Evolutionary conservation across 37 sponge, comb jelly and placozoan species (phyloP).

Genomic region (Hexactinellida sp.): DNA sequence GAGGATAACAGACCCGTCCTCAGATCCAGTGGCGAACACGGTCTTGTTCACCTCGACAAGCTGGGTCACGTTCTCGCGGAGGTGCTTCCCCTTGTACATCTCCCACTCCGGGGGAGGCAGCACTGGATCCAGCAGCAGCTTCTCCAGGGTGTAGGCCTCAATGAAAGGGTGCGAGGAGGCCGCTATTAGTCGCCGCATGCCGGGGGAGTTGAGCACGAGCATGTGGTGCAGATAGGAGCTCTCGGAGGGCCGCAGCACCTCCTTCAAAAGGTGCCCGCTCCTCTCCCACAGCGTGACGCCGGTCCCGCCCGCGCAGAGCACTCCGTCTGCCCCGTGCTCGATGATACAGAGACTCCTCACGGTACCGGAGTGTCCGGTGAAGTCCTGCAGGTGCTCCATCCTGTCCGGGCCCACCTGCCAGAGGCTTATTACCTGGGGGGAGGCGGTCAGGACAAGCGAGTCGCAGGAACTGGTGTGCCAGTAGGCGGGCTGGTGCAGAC

Average conservation of each 20-base stretch:
- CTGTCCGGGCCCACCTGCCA: neutral
- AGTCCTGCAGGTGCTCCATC: constrained; percentile 1
- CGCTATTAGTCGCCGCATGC: neutral
- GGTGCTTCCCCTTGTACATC: neutral
- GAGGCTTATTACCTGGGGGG: neutral
- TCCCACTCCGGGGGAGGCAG: neutral
- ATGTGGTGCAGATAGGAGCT: constrained; percentile 8
- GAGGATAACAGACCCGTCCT: neutral
- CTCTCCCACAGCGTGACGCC: neutral
- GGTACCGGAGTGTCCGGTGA: constrained; percentile 1
- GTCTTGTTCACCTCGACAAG: neutral
- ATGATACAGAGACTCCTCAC: neutral
- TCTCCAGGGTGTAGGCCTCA: neutral
- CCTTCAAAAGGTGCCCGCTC: neutral
- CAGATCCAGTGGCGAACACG: neutral
- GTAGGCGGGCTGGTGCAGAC: neutral
- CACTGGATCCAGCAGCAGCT: neutral
- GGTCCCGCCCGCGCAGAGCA: neutral
- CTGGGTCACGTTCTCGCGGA: neutral
- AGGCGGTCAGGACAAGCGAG: neutral
- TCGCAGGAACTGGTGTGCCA: neutral
- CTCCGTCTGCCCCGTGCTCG: neutral
- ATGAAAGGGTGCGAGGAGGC: neutral
- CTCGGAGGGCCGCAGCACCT: neutral
- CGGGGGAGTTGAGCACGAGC: neutral